phyloP scores from a whole-genome alignment of 1,140 invertebrate genomes.

The Eciton burchellii region DNA sequence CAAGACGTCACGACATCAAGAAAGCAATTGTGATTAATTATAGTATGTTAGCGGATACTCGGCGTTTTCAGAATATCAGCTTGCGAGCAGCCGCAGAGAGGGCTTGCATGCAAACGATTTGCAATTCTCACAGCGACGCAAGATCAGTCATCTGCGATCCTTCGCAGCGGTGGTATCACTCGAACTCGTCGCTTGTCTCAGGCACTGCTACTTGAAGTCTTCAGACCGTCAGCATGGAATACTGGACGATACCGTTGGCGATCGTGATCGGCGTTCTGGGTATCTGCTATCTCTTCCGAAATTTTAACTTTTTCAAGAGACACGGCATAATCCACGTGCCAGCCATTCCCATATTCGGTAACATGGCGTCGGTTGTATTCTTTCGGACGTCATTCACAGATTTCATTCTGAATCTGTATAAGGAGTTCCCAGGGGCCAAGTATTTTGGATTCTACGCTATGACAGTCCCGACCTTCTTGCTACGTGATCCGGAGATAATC shows the following conservation, averaged over 20 bases:
- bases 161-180: not conserved
- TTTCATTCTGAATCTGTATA: conserved; percentile 4
- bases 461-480: conserved; percentile 72
- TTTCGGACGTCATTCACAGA: conserved; percentile 14
- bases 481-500: conserved; percentile 81
- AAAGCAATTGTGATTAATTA: too few relatives aligned
- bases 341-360: conserved; percentile 65
- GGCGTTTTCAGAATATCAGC: too few relatives aligned
- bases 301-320: conserved; percentile 68
- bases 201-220: not conserved
- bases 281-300: conserved; percentile 28
- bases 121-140: not conserved
- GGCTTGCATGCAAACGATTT: not conserved
- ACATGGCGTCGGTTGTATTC: not conserved
- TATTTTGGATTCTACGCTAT: conserved; percentile 69
- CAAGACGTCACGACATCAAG: too few relatives aligned
- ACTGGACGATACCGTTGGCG: conserved; percentile 24
- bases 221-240: not conserved
- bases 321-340: conserved; percentile 63
- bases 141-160: not conserved
- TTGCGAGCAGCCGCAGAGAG: too few relatives aligned
- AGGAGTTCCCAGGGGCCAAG: conserved; percentile 56
- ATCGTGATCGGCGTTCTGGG: conserved; percentile 26
- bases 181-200: not conserved
- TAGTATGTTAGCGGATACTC: too few relatives aligned